Evolutionary conservation across 2,113 vertebrate genomes (phyloP), one percentile per base, ranked within the genome.

Genomic region (Corythaixoides concolor): DNA sequence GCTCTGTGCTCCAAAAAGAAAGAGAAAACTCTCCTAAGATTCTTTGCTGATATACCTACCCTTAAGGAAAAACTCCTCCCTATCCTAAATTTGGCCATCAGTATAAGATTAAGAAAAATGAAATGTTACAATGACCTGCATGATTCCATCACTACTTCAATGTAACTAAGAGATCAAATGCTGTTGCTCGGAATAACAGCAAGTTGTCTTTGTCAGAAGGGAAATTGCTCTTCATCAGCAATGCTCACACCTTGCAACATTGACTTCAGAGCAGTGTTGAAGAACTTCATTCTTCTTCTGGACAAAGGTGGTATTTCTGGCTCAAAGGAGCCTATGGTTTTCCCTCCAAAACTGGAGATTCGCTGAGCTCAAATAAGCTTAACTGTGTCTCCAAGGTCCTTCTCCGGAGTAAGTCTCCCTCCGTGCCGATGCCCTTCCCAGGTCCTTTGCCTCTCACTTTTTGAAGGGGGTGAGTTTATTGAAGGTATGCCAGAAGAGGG

Each of bases 401-500:
- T 49, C 89, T 74, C 32, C 59, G 58, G 87, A 72, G 30, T 28
- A 47, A 21, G 33, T 41, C 32, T 87, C 79, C 43, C 28, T 37
- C 62, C 10, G 2, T 30, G 26, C 15, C 3, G 3, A 28, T 6
- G 7, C 28, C 75, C 53, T 73, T 41, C 23, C 20, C 41, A 60
- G 26, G 5, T 68, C 28, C 30, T 67, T 41, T 24, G 32, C 26
- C 30, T 27, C 41, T 98, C 97, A 99, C 88, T 99, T 99, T 97
- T 97, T 99, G 95, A 99, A 99, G 16, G 99, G 99, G 41, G 99
- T 96, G 23, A 98, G 98, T 82, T 99, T 99, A 77, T 98, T 98
- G 97, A 99, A 98, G 75, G 97, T 99, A 95, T 99, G 98, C 98
- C 99, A 98, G 97, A 99, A 98, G 50, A 99, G 98, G 3, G 99